Evolutionary conservation across 2,113 vertebrate species (phyloP), one percentile per base, ranked within the genome.

Genomic region (Gnathonemus longibarbis): DNA sequence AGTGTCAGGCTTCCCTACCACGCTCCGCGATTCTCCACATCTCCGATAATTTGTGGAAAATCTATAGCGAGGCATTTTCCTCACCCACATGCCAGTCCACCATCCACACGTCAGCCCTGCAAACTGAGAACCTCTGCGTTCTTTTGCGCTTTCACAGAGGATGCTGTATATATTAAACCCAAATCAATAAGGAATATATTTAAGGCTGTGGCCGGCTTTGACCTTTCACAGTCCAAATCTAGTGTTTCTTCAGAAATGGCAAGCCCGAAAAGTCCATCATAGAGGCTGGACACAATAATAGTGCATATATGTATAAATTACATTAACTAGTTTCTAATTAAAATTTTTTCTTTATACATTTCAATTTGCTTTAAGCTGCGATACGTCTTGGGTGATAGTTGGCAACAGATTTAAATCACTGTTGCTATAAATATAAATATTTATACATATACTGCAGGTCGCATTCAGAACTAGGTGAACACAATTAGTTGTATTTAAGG

Each of bases 31-130:
- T 80, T 88, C 74, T 85, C 84, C 87, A 88, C 87, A 88, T 89
- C 84, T 91, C 94, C 93, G 91, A 95, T 95, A 94, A 95, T 95
- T 94, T 94, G 94, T 92, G 89, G 92, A 95, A 95, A 95, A 96
- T 95, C 95, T 93, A 95, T 95, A 94, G 92, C 84, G 88, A 94
- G 92, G 91, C 94, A 95, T 95, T 95, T 93, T 94, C 92, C 91
- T 92, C 90, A 91, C 93, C 93, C 93, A 92, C 93, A 93, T 93
- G 91, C 13, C 88, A 90, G 90, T 92, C 89, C 88, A 86, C 89
- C 92, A 90, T 87, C 85, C 66, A 89, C 90, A 89, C 15, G 80
- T 58, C 27, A 45, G 80, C 52, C 90, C 86, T 90, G 90, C 77
- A 89, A 50, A 90, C 91, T 89, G 87, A 90, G 91, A 89, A 91